Conservation (phyloP, 2,797 vertebrate genomes). For the Tolypeutes matacus region DNA sequence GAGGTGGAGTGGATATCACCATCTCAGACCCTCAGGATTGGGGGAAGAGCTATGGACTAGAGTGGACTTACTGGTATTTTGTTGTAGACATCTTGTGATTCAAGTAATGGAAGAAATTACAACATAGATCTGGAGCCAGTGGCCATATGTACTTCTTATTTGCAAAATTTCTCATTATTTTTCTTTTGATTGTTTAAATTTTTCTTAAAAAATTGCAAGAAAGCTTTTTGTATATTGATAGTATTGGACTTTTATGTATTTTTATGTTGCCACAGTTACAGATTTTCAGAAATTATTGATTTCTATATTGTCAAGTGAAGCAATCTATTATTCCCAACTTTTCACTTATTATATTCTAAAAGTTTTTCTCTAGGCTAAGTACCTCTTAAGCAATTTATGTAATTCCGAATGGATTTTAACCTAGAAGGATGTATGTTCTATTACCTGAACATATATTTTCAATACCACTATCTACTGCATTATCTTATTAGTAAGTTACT, state of each 20-base stretch:
- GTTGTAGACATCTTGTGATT: too few relatives aligned
- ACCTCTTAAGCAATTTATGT: not conserved
- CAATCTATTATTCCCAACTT: not conserved
- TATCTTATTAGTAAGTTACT: not conserved
- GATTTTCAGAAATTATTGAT: not conserved
- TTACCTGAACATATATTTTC: not conserved
- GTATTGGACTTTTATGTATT: not conserved
- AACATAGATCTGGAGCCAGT: too few relatives aligned
- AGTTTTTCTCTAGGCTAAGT: not conserved
- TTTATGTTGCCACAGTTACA: not conserved
- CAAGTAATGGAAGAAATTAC: too few relatives aligned
- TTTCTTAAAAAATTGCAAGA: not conserved
- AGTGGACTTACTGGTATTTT: too few relatives aligned
- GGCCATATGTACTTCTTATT: not conserved
- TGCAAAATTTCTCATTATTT: not conserved
- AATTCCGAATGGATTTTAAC: not conserved
- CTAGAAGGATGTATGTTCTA: not conserved
- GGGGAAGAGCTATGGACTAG: too few relatives aligned
- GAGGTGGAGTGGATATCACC: too few relatives aligned
- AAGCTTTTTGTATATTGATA: not conserved
- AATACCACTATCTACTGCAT: not conserved
- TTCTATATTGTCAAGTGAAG: not conserved
- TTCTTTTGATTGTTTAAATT: not conserved
- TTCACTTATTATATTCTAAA: not conserved
- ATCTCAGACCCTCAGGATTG: too few relatives aligned